These are phyloP conservation scores for Seriola aureovittata DNA, from an alignment of 2,113 vertebrate species.

Conservation along the genomic window DNA sequence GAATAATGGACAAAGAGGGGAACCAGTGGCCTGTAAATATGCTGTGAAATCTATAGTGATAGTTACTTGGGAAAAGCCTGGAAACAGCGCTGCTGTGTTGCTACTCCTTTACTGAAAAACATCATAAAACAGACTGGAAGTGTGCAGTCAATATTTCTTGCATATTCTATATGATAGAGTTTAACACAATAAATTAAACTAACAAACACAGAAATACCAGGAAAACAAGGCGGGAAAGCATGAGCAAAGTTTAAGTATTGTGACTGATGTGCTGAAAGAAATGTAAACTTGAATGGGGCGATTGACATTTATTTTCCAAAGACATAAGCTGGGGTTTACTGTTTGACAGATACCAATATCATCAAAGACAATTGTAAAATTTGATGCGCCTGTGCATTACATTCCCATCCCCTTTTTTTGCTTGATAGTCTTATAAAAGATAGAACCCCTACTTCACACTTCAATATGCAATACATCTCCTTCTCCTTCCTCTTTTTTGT, in stretches of 20 bases:
- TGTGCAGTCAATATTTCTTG: not conserved
- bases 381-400: not conserved
- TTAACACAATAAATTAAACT: not conserved
- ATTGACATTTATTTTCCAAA: not conserved
- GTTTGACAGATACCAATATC: not conserved
- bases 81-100: no score
- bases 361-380: not conserved
- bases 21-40: slow-evolving; percentile 18
- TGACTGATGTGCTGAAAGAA: not conserved
- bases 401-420: not conserved
- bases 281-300: not conserved
- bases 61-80: slow-evolving; percentile 12
- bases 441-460: slow-evolving; percentile 8
- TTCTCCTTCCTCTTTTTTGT: not conserved
- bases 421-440: slow-evolving; percentile 3
- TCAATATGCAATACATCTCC: not conserved
- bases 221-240: not conserved
- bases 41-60: not conserved
- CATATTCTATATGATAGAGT: not conserved
- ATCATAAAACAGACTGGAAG: not conserved
- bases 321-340: not conserved
- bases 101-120: slow-evolving; percentile 13
- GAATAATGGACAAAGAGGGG: slow-evolving; percentile 49
- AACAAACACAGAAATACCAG: not conserved
- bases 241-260: not conserved